Evolutionary conservation across 2,888 invertebrate genomes (phyloP).

Genomic region (Ferdinandea cuprea): DNA sequence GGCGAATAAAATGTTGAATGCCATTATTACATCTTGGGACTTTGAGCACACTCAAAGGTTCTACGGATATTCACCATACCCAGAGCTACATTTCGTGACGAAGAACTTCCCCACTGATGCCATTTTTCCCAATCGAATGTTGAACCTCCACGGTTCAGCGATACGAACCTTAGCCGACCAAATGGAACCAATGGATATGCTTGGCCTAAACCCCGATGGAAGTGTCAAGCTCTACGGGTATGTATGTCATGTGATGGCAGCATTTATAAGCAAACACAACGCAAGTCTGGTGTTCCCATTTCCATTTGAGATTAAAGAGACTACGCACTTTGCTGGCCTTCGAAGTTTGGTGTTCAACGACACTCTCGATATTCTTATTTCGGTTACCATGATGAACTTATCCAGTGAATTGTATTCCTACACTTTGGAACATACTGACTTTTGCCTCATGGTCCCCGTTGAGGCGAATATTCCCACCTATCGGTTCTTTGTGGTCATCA

Average conservation of each 20-base stretch:
- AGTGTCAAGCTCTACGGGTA: constrained; percentile 15
- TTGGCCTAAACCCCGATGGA: background rate
- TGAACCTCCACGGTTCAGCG: background rate
- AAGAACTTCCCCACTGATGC: background rate
- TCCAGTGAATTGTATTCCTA: constrained; percentile 16
- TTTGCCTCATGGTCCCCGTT: constrained; percentile 37
- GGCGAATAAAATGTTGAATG: constrained; percentile 30
- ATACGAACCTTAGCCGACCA: constrained; percentile 37
- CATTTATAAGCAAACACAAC: constrained; percentile 32
- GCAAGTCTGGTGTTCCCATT: background rate
- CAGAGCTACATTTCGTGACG: background rate
- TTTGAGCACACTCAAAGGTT: constrained; percentile 1
- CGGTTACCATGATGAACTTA: constrained; percentile 7
- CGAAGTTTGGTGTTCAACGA: constrained; percentile 21
- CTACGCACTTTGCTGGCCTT: constrained; percentile 11
- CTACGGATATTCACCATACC: constrained; percentile 20
- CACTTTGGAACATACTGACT: constrained; percentile 28
- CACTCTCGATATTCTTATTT: constrained; percentile 36
- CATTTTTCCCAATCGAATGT: constrained; percentile 18
- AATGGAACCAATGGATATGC: constrained; percentile 31
- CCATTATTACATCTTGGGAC: constrained; percentile 5
- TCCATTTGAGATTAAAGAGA: constrained; percentile 9
- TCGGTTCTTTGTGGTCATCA: constrained; percentile 21
- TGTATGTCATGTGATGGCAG: constrained; percentile 15
- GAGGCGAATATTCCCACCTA: constrained; percentile 20